These are phyloP conservation scores for Drosophila mojavensis DNA, from an alignment of 1,140 invertebrate genomes.

Conservation along the genomic window DNA sequence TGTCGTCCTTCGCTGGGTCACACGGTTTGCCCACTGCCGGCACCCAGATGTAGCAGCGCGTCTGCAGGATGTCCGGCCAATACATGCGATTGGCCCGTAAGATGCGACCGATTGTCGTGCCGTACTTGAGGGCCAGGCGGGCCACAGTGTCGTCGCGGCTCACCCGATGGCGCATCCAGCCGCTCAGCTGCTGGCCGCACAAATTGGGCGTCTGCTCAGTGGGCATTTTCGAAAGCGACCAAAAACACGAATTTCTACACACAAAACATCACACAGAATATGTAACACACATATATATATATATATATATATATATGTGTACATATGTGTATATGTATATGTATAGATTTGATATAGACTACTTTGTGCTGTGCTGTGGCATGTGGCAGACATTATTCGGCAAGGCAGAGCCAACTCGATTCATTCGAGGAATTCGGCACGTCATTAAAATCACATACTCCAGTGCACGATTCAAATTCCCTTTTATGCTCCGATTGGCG, in stretches of 20 bases:
- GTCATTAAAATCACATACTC: slow-evolving; percentile 51
- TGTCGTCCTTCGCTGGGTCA: not conserved
- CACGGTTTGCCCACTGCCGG: not conserved
- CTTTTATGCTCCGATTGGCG: slow-evolving; percentile 47
- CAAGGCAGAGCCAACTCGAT: slow-evolving; percentile 19
- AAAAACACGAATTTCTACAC: not conserved
- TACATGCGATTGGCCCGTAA: slow-evolving; percentile 61
- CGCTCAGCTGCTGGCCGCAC: slow-evolving; percentile 3
- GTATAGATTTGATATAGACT: too few species aligned
- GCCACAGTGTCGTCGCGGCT: slow-evolving; percentile 41
- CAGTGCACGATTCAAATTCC: slow-evolving; percentile 20
- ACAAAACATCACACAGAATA: slow-evolving; percentile 2
- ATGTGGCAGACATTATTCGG: not conserved
- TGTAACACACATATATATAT: not conserved
- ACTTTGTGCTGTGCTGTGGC: too few species aligned
- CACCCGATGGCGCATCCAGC: slow-evolving; percentile 42
- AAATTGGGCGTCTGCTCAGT: slow-evolving; percentile 21
- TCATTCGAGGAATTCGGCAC: not conserved
- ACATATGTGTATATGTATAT: not conserved
- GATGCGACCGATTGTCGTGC: slow-evolving; percentile 48
- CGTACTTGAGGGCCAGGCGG: slow-evolving; percentile 47
- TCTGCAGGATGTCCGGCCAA: slow-evolving; percentile 49
- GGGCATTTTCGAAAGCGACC: not conserved
- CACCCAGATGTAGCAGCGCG: slow-evolving; percentile 49
- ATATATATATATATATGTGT: too few species aligned